Evolutionary conservation across 2,113 vertebrate species (phyloP).

Genomic region (Gobiocypris rarus): DNA sequence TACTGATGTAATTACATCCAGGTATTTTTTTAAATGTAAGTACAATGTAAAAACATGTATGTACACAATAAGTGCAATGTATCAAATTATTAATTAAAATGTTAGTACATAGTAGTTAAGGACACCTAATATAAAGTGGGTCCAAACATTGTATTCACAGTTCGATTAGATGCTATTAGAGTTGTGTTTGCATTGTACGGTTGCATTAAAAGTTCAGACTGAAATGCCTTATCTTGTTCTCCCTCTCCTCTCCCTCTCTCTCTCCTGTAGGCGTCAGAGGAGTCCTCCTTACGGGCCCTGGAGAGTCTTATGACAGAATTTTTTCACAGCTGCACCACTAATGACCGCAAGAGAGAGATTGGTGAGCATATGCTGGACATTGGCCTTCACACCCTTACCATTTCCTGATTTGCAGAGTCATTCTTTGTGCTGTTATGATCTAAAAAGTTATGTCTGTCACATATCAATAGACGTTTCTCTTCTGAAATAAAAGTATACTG

Average conservation of each 20-base stretch:
- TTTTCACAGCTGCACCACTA: slow-evolving; percentile 96
- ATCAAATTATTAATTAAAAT: too few species aligned
- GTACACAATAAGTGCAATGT: too few species aligned
- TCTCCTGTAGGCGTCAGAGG: slow-evolving; percentile 87
- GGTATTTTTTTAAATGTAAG: too few species aligned
- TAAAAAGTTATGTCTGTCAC: too few species aligned
- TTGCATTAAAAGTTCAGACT: background rate
- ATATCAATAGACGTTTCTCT: background rate
- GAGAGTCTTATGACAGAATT: slow-evolving; percentile 98
- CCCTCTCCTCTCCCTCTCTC: background rate
- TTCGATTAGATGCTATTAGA: background rate
- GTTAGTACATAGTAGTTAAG: too few species aligned
- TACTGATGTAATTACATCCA: too few species aligned
- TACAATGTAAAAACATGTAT: too few species aligned
- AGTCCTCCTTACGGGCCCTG: slow-evolving; percentile 88
- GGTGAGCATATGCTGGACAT: slow-evolving; percentile 76
- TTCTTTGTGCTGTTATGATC: background rate
- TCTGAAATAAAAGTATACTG: too few species aligned
- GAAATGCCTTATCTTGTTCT: background rate
- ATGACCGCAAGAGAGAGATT: slow-evolving; percentile 96
- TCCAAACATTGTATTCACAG: too few species aligned
- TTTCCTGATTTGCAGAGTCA: background rate
- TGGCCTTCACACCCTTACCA: background rate
- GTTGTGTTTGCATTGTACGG: background rate
- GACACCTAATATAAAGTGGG: too few species aligned